These are phyloP conservation scores for Polyergus mexicanus DNA, from an alignment of 1,140 invertebrate genomes.

Conservation along the genomic window DNA sequence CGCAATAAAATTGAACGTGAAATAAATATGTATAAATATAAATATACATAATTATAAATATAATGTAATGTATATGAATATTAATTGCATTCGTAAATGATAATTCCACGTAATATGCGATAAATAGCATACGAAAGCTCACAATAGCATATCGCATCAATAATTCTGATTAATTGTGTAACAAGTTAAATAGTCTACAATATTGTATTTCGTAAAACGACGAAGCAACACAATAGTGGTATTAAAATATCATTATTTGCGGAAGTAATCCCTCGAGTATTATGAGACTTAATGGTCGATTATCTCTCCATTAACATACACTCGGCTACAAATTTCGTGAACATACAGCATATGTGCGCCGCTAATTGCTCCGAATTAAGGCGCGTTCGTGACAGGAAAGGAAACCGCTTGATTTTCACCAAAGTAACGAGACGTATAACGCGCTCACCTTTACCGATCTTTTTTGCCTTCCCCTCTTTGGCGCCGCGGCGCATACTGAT, in stretches of 20 bases:
- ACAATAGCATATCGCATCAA: slow-evolving; percentile 7
- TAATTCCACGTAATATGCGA: not conserved
- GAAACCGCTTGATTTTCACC: slow-evolving; percentile 35
- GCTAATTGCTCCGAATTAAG: slow-evolving; percentile 53
- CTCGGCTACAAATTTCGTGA: slow-evolving; percentile 16
- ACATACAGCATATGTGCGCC: not conserved
- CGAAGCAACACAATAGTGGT: not conserved
- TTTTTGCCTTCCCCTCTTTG: slow-evolving; percentile 11
- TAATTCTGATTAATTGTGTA: slow-evolving; percentile 51
- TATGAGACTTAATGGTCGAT: slow-evolving; percentile 51
- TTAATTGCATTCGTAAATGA: slow-evolving; percentile 11
- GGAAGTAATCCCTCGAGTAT: slow-evolving; percentile 25
- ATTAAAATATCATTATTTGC: slow-evolving; percentile 43
- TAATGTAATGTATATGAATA: not conserved
- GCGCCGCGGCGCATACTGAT: slow-evolving; percentile 5
- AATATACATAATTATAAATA: not conserved
- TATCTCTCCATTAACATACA: slow-evolving; percentile 58
- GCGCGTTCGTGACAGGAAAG: slow-evolving; percentile 46
- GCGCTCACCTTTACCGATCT: slow-evolving; percentile 27
- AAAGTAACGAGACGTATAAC: slow-evolving; percentile 25
- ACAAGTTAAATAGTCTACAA: slow-evolving; percentile 36
- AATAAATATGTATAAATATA: not conserved
- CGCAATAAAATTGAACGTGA: not conserved
- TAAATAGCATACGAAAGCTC: not conserved
- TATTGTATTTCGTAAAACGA: slow-evolving; percentile 49